phyloP scores from a whole-genome alignment of 2,888 invertebrate genomes.

The Patella caerulea region DNA sequence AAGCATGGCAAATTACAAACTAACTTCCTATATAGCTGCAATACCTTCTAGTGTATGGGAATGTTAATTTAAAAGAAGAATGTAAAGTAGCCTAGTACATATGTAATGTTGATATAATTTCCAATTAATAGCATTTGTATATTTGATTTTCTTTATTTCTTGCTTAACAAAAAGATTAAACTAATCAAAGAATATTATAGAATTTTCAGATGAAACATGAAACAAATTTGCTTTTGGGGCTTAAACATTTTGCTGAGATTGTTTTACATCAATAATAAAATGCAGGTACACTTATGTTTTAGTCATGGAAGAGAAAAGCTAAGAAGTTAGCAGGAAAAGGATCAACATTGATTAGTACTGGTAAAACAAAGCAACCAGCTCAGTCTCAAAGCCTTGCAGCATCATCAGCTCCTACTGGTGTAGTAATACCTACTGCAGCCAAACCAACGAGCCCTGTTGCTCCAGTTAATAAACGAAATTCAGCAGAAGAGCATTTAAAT shows the following conservation, averaged over 20 bases:
- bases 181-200: neutral
- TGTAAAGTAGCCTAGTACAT: slow-evolving; percentile 9
- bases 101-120: neutral
- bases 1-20: too few relatives aligned
- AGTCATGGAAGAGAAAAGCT: slow-evolving; percentile 88
- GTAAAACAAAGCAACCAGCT: slow-evolving; percentile 50
- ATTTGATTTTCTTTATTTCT: too few relatives aligned
- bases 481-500: neutral
- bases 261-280: too few relatives aligned
- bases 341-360: slow-evolving; percentile 72
- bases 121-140: too few relatives aligned
- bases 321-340: slow-evolving; percentile 77
- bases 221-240: neutral
- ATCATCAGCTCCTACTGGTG: slow-evolving; percentile 24
- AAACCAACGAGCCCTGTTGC: slow-evolving; percentile 32
- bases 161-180: too few relatives aligned
- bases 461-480: slow-evolving; percentile 19
- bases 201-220: neutral
- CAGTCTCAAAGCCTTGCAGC: slow-evolving; percentile 24
- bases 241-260: neutral
- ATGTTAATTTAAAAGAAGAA: slow-evolving; percentile 26
- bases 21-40: neutral
- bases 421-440: slow-evolving; percentile 14
- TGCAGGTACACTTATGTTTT: neutral
- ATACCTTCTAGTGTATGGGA: slow-evolving; percentile 7